Percentiles rank a stretch among this genome's conserved stretches.
These are phyloP conservation scores for Mesorhabditis belari DNA, from an alignment of 2,888 invertebrate genomes.

Conservation along the genomic window DNA sequence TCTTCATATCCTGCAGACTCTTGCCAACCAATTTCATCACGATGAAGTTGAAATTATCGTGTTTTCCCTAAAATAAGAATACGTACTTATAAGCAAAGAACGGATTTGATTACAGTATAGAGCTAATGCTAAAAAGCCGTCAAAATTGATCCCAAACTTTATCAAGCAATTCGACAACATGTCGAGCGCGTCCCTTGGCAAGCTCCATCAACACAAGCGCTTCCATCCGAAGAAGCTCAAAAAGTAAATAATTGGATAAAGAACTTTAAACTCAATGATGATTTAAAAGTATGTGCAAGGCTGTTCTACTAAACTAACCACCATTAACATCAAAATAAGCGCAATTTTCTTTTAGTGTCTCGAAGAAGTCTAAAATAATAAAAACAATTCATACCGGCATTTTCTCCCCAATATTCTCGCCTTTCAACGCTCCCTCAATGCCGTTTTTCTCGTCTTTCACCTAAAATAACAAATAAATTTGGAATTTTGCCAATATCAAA, in stretches of 20 bases:
- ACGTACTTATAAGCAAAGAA: not conserved
- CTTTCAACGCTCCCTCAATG: constrained; percentile 33
- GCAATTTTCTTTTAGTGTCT: constrained; percentile 5
- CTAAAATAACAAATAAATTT: constrained; percentile 1
- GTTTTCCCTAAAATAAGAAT: constrained; percentile 15
- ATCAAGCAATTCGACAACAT: constrained; percentile 20
- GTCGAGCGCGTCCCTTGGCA: constrained; percentile 8
- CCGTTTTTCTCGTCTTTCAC: constrained; percentile 9
- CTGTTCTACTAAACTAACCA: not conserved
- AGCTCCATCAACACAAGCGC: constrained; percentile 9
- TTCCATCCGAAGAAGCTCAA: not conserved
- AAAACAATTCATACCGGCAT: constrained; percentile 15
- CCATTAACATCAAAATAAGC: constrained; percentile 3
- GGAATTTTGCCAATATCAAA: no score
- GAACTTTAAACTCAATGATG: not conserved
- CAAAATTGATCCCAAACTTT: no score
- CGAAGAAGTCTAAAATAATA: constrained; percentile 19
- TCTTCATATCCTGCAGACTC: constrained; percentile 28
- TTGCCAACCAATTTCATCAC: constrained; percentile 40
- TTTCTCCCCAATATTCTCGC: constrained; percentile 24
- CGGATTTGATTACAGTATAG: no score
- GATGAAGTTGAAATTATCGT: constrained; percentile 35
- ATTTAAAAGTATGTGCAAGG: not conserved
- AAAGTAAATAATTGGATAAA: not conserved
- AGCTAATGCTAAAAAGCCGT: not conserved